Evolutionary conservation across 2,797 vertebrate species (phyloP), one percentile per base, ranked within the genome.

Genomic region (Crypturellus tataupa): DNA sequence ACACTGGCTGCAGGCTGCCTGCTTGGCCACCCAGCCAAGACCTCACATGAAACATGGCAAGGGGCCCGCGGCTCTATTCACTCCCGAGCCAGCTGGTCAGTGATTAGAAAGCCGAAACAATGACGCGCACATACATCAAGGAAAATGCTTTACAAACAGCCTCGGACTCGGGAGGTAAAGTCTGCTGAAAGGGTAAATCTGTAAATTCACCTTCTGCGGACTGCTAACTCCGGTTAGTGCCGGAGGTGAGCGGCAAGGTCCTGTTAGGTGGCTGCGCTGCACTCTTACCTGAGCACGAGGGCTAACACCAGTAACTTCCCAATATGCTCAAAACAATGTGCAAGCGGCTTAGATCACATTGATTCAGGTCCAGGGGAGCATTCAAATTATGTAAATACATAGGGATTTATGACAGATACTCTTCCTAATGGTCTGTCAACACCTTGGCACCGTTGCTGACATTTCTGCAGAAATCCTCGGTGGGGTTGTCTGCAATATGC

Each of bases 21-120:
- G 98, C 97, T 97, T 97, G 96, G 98, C 97, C 97, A 97, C 98
- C 97, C 97, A 98, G 98, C 99, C 99, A 99, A 99, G 99, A 99
- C 99, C 99, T 99, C 99, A 99, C 99, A 99, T 99, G 98, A 99
- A 98, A 99, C 93, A 98, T 99, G 99, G 99, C 98, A 98, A 98
- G 95, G 97, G 98, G 99, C 99, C 99, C 98, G 92, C 97, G 88
- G 98, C 96, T 97, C 98, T 98, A 99, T 99, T 99, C 98, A 99
- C 98, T 98, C 97, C 97, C 98, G 96, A 97, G 98, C 98, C 99
- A 99, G 99, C 99, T 99, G 99, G 98, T 99, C 98, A 99, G 98
- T 99, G 99, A 99, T 99, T 99, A 99, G 98, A 99, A 98, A 97
- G 95, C 97, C 94, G 96, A 97, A 98, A 98, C 98, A 98, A 98